Base-by-base conservation (phyloP, 1,140 invertebrate genomes). In the Magallana ariakensis region DNA sequence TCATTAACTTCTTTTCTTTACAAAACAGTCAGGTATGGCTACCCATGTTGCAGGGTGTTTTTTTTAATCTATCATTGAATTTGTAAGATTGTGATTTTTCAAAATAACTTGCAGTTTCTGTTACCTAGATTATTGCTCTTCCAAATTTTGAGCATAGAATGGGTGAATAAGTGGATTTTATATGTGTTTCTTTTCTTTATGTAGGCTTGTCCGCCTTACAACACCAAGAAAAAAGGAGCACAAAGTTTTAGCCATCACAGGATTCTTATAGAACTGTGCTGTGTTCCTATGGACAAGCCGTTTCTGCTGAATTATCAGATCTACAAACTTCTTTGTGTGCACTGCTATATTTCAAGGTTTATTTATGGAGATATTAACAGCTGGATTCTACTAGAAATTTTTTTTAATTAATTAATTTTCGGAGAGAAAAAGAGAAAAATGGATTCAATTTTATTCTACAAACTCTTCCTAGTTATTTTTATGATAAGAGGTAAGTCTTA, bases 271-370 rank as follows among this genome's bases (percentile, higher is more conserved):
- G 33, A 26, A 26, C 66, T 26, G 26, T 75, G 66, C 66, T 75
- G 66, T 75, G 66, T 75, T 26, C 66, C 66, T 60, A 26, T 75
- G 66, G 66, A 75, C 66, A 75, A 75, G 66, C 66, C 66, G 66
- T 75, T 75, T 10, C 9, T 33, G 22, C 33, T 22, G 66, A 75
- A 62, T 62, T 75, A 75, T 70, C 66, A 26, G 19, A 70, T 26
- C 66, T 22, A 70, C 62, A 70, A 19, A 70, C 33, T 46, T 46
- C 33, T 46, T 46, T 75, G 19, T 75, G 66, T 22, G 22, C 66
- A 11, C 8, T 26, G 22, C 26, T 22, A 19, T 22, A 70, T 7
- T 11, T 26, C 22, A 19, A 70, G 22, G 7, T 9, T 75, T 11
- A 75, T 26, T 75, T 75, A 26, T 26, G 19, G 66, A 26, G 66